A percentile compares a stretch with the other conserved stretches of the same genome.
These are phyloP conservation scores for Plodia interpunctella DNA, from an alignment of 1,140 invertebrate species.

Conservation along the genomic window DNA sequence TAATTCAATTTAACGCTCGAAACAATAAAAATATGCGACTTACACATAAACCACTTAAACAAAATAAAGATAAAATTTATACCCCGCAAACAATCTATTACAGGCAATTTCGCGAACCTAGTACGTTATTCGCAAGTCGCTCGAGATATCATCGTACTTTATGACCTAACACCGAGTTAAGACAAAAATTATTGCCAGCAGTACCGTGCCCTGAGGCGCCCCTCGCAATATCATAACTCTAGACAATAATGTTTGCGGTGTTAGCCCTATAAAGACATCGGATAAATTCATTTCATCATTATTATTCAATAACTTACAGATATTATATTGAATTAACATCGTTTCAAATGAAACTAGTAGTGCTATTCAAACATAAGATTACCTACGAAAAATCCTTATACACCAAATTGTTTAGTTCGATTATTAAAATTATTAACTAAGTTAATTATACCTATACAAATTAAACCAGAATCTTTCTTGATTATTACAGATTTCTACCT, in stretches of 20 bases:
- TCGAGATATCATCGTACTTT: conserved; percentile 71
- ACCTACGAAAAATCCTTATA: too few species aligned
- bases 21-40: background rate
- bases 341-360: too few species aligned
- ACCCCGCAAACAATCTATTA: conserved; percentile 62
- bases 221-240: conserved; percentile 57
- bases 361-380: too few species aligned
- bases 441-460: too few species aligned
- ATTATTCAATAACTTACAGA: background rate
- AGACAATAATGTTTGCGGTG: conserved; percentile 67
- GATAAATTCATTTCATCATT: conserved; percentile 42
- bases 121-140: conserved; percentile 60
- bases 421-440: background rate
- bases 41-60: conserved; percentile 26
- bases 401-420: too few species aligned
- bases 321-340: too few species aligned
- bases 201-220: conserved; percentile 60
- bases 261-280: conserved; percentile 46
- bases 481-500: conserved; percentile 16
- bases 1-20: background rate
- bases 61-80: conserved; percentile 41
- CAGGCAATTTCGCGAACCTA: conserved; percentile 53
- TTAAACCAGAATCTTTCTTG: too few species aligned
- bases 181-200: conserved; percentile 69
- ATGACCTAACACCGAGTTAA: conserved; percentile 71